A percentile compares a stretch with the other conserved stretches of the same genome.
These are phyloP conservation scores for Limnothrissa miodon DNA, from an alignment of 2,113 vertebrate species.

Conservation along the genomic window DNA sequence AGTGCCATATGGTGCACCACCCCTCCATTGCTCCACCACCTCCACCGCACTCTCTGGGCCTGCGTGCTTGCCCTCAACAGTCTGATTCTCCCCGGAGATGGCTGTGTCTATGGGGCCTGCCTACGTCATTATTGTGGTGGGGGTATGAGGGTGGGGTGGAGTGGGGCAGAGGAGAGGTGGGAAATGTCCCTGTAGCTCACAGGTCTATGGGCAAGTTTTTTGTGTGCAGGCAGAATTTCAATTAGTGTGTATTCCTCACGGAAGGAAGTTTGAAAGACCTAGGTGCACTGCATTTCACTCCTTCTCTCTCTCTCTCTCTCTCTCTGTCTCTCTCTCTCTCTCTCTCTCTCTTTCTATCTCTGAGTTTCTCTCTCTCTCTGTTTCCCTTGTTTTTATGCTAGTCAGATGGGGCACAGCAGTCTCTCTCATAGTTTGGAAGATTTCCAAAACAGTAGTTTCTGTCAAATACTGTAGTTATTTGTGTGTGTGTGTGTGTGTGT, in stretches of 20 bases:
- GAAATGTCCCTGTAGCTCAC: not conserved
- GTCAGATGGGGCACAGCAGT: not conserved
- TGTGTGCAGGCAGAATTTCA: not conserved
- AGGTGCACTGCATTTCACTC: not conserved
- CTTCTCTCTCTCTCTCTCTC: not conserved
- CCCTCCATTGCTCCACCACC: not conserved
- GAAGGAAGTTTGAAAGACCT: no score
- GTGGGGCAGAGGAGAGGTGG: not conserved
- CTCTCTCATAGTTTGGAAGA: not conserved
- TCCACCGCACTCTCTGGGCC: not conserved
- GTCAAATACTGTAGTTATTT: conserved; percentile 6
- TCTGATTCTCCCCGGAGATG: not conserved
- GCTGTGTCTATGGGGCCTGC: not conserved
- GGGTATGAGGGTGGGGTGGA: not conserved
- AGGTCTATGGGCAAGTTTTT: not conserved
- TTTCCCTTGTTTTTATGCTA: not conserved
- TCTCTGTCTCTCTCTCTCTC: not conserved
- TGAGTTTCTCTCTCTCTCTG: not conserved
- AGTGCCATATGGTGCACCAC: not conserved
- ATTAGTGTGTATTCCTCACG: not conserved
- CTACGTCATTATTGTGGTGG: not conserved
- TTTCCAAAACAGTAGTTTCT: conserved; percentile 25
- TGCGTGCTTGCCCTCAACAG: no score
- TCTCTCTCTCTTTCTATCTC: not conserved
- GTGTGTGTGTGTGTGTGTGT: conserved; percentile 7